Conservation (phyloP, 2,888 invertebrate genomes). For the Athalia cordata region DNA sequence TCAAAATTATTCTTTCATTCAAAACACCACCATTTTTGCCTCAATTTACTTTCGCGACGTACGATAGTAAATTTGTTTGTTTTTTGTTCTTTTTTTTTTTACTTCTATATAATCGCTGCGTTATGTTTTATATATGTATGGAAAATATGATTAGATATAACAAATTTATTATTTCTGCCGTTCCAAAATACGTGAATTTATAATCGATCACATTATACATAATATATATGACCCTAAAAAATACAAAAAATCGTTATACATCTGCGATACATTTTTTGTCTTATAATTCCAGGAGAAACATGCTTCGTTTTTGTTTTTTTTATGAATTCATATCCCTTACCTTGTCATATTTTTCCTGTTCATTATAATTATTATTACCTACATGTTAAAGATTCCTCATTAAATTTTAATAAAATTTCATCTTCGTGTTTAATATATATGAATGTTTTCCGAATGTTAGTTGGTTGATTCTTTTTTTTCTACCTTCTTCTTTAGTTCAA, state of each 20-base stretch:
- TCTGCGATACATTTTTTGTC: constrained; percentile 35
- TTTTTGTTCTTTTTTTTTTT: neutral
- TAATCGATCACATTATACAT: constrained; percentile 30
- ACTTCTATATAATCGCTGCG: neutral
- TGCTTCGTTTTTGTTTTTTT: neutral
- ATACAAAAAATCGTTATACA: constrained; percentile 41
- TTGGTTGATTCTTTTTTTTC: neutral
- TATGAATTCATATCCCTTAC: neutral
- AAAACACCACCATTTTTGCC: constrained; percentile 6
- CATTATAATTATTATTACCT: neutral
- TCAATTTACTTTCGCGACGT: neutral
- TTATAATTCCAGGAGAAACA: neutral
- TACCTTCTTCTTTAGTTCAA: constrained; percentile 27
- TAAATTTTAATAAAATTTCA: constrained; percentile 4
- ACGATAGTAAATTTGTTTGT: neutral
- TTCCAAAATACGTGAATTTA: neutral
- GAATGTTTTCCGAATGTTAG: constrained; percentile 47
- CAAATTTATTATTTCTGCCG: no score
- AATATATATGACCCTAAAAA: constrained; percentile 37
- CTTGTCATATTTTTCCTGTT: neutral
- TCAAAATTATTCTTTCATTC: constrained; percentile 57
- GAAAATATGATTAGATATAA: no score
- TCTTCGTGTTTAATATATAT: constrained; percentile 46
- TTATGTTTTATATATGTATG: neutral
- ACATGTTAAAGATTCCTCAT: neutral